Percentiles rank a stretch among this genome's conserved stretches.
Evolutionary conservation across 1,140 invertebrate genomes (phyloP).

Genomic region (Ctenoplectra terminalis): DNA sequence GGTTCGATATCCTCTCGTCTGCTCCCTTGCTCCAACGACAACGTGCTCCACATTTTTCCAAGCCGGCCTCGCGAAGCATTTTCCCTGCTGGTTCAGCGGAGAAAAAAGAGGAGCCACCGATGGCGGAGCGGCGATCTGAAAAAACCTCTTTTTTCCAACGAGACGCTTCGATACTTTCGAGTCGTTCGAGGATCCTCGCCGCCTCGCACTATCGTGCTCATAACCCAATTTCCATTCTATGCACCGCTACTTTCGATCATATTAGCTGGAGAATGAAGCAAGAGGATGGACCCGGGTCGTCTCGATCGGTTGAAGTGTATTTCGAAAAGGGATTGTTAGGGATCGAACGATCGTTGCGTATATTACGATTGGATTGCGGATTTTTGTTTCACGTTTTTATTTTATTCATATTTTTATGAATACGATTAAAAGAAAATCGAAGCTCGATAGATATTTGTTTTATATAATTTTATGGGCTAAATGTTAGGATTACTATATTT

Average conservation of each 20-base stretch:
- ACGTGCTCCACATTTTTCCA: conserved; percentile 78
- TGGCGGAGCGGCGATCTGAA: conserved; percentile 45
- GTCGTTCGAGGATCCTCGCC: conserved; percentile 25
- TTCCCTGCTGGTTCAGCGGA: conserved; percentile 32
- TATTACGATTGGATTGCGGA: too few relatives aligned
- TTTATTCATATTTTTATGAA: too few relatives aligned
- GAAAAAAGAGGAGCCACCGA: conserved; percentile 15
- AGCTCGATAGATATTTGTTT: too few relatives aligned
- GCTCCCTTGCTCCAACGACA: conserved; percentile 63
- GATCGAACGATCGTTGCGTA: too few relatives aligned
- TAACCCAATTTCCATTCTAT: conserved; percentile 39
- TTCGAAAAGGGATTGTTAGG: too few relatives aligned
- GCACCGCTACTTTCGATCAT: neutral
- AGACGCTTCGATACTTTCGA: conserved; percentile 50
- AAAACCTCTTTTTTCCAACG: conserved; percentile 46
- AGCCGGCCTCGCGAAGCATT: conserved; percentile 50
- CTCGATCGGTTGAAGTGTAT: too few relatives aligned
- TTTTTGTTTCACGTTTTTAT: too few relatives aligned
- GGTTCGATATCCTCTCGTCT: conserved; percentile 81
- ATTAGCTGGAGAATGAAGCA: neutral
- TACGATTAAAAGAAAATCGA: too few relatives aligned
- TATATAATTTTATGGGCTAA: too few relatives aligned
- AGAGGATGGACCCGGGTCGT: neutral
- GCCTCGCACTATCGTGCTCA: conserved; percentile 12
- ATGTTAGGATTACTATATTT: too few relatives aligned